A percentile compares a stretch with the other conserved stretches of the same genome.
These are phyloP conservation scores for Athene noctua DNA, from an alignment of 2,113 vertebrate genomes.

Conservation along the genomic window DNA sequence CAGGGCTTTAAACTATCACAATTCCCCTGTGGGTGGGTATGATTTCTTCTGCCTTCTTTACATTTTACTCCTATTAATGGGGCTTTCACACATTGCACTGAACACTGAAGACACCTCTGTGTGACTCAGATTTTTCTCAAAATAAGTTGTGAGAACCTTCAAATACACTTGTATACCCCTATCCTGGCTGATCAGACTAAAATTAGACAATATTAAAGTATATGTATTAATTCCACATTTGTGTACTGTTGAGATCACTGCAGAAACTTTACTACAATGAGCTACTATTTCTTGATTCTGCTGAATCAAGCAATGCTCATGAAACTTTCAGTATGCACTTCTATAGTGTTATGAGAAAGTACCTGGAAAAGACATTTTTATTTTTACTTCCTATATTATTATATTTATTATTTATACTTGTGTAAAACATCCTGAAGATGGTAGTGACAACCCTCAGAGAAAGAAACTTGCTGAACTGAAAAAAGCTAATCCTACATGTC, in stretches of 20 bases:
- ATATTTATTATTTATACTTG: background rate
- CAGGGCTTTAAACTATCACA: too few relatives aligned
- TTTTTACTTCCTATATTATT: too few relatives aligned
- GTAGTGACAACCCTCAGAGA: background rate
- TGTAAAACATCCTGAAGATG: background rate
- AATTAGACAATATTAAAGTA: background rate
- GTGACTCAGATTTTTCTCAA: background rate
- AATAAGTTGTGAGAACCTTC: background rate
- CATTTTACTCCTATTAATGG: background rate
- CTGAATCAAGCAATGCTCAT: background rate
- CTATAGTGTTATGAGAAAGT: background rate
- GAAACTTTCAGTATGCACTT: background rate
- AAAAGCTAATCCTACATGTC: background rate
- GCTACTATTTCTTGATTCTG: background rate
- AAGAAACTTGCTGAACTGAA: background rate
- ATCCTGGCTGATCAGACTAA: background rate
- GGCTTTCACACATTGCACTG: background rate
- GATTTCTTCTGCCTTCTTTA: background rate
- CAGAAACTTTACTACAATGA: background rate
- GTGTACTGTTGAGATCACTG: background rate
- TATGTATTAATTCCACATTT: background rate
- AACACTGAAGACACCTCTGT: background rate
- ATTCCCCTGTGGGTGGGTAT: background rate
- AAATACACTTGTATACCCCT: background rate
- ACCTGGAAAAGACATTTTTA: background rate